Evolutionary conservation across 2,888 invertebrate species (phyloP), one percentile per base, ranked within the genome.

Genomic region (Hypsopygia costalis): DNA sequence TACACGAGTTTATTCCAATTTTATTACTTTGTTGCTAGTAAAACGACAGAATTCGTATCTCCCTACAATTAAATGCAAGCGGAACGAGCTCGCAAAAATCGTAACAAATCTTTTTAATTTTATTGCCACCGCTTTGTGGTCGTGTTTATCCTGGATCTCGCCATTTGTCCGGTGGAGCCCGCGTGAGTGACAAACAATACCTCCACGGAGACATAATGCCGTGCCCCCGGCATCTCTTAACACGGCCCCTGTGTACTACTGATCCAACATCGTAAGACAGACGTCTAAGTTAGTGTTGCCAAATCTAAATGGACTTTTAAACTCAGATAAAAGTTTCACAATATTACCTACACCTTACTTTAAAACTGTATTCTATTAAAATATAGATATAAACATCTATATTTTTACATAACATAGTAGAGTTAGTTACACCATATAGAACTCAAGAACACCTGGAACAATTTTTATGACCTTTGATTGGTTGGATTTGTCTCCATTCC

Each of bases 101-200:
- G 62, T 64, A 70, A 65, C 62, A 62, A 62, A 57, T 62, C 51
- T 58, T 74, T 80, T 80, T 76, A 78, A 74, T 80, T 79, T 76
- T 67, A 71, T 77, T 75, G 58, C 55, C 51, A 52, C 51, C 49
- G 63, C 66, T 63, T 71, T 72, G 70, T 72, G 58, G 67, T 66
- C 70, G 70, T 16, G 16, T 70, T 73, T 71, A 73, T 76, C 69
- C 73, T 55, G 69, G 51, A 71, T 74, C 72, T 73, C 67, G 72
- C 80, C 77, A 88, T 88, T 88, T 87, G 87, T 87, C 86, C 79
- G 60, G 68, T 68, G 81, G 77, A 78, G 72, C 72, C 69, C 60
- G 53, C 46, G 56, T 85, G 87, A 88, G 77, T 86, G 87, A 85
- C 87, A 77, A 75, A 88, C 87, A 88, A 88, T 88, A 71, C 68